A percentile compares a stretch with the other conserved stretches of the same genome.
Evolutionary conservation across 2,888 invertebrate genomes (phyloP).

Genomic region (Exephanes ischioxanthus): DNA sequence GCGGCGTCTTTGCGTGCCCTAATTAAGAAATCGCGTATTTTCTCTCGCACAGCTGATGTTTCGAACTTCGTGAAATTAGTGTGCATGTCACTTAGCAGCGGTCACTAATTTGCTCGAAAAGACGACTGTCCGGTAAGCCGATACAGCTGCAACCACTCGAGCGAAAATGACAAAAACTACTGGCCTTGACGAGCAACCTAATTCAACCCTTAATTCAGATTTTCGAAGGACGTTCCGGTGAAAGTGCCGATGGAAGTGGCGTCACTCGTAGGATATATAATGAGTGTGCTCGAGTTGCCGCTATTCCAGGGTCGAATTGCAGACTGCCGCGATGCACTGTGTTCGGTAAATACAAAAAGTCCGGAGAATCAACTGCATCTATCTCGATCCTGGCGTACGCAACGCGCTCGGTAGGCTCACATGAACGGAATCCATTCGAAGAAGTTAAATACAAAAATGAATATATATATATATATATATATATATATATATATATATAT

Average conservation of each 20-base stretch:
- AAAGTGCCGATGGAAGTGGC: constrained; percentile 33
- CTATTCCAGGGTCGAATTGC: constrained; percentile 55
- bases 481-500: neutral
- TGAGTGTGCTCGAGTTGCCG: constrained; percentile 36
- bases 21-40: no score
- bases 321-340: constrained; percentile 23
- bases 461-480: neutral
- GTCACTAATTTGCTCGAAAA: no score
- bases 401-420: constrained; percentile 10
- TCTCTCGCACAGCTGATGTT: no score
- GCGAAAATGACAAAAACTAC: constrained; percentile 10
- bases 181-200: constrained; percentile 28
- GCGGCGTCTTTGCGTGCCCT: no score
- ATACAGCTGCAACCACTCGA: neutral
- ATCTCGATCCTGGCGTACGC: neutral
- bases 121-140: neutral
- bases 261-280: constrained; percentile 13
- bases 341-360: neutral
- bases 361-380: neutral
- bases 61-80: no score
- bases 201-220: constrained; percentile 22
- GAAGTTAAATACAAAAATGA: constrained; percentile 21
- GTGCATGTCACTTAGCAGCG: no score
- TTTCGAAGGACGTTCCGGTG: constrained; percentile 43
- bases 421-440: constrained; percentile 17